Base-by-base conservation (phyloP, 2,113 vertebrate species). In the Kryptolebias marmoratus region DNA sequence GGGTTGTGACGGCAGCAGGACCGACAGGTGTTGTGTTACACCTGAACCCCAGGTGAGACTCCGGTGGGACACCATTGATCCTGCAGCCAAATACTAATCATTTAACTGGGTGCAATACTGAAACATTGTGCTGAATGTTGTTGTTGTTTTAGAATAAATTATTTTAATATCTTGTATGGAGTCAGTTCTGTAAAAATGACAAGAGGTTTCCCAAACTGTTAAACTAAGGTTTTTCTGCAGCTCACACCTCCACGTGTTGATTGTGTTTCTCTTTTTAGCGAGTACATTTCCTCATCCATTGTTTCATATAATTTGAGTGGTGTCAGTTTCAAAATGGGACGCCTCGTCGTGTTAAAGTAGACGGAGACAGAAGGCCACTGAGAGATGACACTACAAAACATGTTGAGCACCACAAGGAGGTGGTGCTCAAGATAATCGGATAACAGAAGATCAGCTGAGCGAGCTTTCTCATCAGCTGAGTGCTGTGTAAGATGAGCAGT, bases 401-500 rank as follows among this genome's bases (percentile, higher is more conserved):
- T 65, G 48, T 39, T 71, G 50, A 74, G 70, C 16, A 30, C 18
- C 64, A 64, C 74, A 32, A 0, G 22, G 75, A 75, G 72, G 60
- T 30, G 42, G 15, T 32, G 80, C 87, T 83, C 27, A 69, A 60
- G 84, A 84, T 89, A 88, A 91, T 89, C 57, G 7, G 71, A 82
- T 90, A 78, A 89, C 76, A 71, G 48, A 81, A 42, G 62, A 77
- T 74, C n/a, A 73, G 87, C 90, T 79, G 75, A 76, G 84, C 65
- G 47, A 73, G 72, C 82, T 79, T 71, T 79, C 70, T 77, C 68
- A 52, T 73, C 44, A 61, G 42, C 54, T 4, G 72, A 75, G 75
- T 56, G 31, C 36, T 13, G 8, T 57, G 91, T 91, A 92, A 91
- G 79, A 90, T 66, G 87, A 91, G 91, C n/a, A 76, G 75, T 49